These are phyloP conservation scores for Nesoenas mayeri DNA, from an alignment of 2,113 vertebrate species.

Conservation along the genomic window DNA sequence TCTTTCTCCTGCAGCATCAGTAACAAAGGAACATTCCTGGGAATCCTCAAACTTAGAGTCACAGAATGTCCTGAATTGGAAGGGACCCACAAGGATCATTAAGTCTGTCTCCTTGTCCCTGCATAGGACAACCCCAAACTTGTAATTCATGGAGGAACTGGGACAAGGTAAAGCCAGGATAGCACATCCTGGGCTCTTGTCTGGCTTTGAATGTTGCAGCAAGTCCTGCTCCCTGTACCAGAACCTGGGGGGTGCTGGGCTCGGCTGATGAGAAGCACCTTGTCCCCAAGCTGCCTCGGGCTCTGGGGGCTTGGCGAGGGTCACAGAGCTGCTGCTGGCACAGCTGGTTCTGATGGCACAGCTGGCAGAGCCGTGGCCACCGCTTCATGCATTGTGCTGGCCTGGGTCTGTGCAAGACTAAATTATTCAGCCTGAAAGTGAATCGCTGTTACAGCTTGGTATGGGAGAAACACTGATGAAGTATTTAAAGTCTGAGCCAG, in stretches of 20 bases:
- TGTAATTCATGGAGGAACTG: rapidly evolving
- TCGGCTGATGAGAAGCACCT: background rate
- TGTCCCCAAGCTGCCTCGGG: rapidly evolving
- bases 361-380: background rate
- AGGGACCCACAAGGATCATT: too few species aligned
- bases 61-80: too few species aligned
- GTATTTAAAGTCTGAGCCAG: background rate
- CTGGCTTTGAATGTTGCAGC: rapidly evolving
- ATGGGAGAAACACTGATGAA: background rate
- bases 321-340: rapidly evolving
- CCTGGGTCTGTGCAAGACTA: background rate
- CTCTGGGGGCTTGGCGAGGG: background rate
- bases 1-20: rapidly evolving
- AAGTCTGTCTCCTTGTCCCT: too few species aligned
- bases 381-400: rapidly evolving
- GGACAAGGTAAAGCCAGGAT: rapidly evolving
- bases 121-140: too few species aligned
- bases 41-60: background rate
- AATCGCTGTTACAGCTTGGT: background rate
- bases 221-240: rapidly evolving
- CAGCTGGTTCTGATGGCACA: rapidly evolving
- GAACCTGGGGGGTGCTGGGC: background rate
- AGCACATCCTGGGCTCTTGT: rapidly evolving
- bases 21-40: rapidly evolving
- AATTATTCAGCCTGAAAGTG: constrained; percentile 43